These are phyloP conservation scores for Callopanchax toddi DNA, from an alignment of 2,113 vertebrate genomes.

Conservation along the genomic window DNA sequence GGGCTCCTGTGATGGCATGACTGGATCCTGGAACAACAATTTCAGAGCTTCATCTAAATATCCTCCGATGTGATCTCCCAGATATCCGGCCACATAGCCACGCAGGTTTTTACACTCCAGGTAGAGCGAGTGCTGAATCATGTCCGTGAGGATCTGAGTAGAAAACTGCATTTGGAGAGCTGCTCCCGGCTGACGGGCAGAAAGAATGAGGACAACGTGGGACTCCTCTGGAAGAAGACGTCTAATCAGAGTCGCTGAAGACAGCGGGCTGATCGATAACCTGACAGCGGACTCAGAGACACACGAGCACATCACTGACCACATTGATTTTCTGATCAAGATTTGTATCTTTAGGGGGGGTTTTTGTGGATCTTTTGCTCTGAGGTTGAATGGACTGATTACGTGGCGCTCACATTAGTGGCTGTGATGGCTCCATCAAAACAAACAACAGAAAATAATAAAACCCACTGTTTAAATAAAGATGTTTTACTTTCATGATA, in stretches of 20 bases:
- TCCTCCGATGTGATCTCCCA: not conserved
- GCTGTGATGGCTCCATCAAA: too few species aligned
- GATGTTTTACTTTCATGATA: too few species aligned
- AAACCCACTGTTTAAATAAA: too few species aligned
- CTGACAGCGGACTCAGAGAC: not conserved
- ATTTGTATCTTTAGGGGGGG: slow-evolving; percentile 2
- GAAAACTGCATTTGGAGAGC: slow-evolving; percentile 2
- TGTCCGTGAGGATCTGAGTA: not conserved
- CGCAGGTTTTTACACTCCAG: slow-evolving; percentile 4
- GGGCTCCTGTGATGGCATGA: slow-evolving; percentile 98
- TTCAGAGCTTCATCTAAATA: slow-evolving; percentile 18
- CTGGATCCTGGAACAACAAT: slow-evolving; percentile 87
- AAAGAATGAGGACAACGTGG: not conserved
- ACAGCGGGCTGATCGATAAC: not conserved
- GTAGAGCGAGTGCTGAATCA: slow-evolving; percentile 1
- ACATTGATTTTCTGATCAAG: slow-evolving; percentile 47
- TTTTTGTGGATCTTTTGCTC: slow-evolving; percentile 17
- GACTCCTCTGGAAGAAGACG: not conserved
- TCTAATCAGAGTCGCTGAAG: slow-evolving; percentile 15
- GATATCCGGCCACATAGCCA: slow-evolving; percentile 5
- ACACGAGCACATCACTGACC: not conserved
- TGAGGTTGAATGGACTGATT: slow-evolving; percentile 7
- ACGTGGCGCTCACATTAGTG: not conserved
- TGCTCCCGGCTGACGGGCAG: not conserved
- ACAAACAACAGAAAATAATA: too few species aligned